phyloP scores from a whole-genome alignment of 2,888 invertebrate species.

The Teinopalpus imperialis region DNA sequence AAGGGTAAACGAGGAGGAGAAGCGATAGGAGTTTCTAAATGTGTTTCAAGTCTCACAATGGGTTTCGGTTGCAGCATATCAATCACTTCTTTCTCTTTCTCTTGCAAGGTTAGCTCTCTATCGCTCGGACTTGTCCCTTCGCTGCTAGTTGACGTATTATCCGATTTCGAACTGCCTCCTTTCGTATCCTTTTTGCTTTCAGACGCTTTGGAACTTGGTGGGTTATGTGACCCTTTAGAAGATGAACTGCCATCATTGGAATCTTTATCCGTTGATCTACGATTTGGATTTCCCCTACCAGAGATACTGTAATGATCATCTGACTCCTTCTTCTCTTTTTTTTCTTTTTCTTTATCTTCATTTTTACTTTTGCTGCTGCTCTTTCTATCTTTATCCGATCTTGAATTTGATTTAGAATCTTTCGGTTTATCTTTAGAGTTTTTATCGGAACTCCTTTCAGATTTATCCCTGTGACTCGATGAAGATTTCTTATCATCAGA shows the following conservation, averaged over 20 bases:
- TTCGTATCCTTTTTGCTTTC: conserved; percentile 66
- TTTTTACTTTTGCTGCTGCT: conserved; percentile 62
- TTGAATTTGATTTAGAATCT: conserved; percentile 61
- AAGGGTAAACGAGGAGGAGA: conserved; percentile 64
- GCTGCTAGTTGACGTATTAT: conserved; percentile 68
- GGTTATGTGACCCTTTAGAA: conserved; percentile 68
- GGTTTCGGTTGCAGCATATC: conserved; percentile 47
- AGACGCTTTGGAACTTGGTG: conserved; percentile 55
- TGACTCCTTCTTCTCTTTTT: conserved; percentile 76
- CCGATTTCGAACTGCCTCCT: conserved; percentile 65
- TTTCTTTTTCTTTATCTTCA: conserved; percentile 68
- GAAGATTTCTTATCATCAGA: conserved; percentile 63
- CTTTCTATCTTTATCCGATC: conserved; percentile 71
- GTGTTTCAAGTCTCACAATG: conserved; percentile 61
- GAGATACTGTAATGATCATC: conserved; percentile 89
- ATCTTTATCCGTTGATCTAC: conserved; percentile 90
- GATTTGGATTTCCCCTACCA: conserved; percentile 82
- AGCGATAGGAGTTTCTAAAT: conserved; percentile 58
- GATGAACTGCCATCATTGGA: conserved; percentile 87
- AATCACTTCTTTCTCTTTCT: conserved; percentile 37
- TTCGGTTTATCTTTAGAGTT: conserved; percentile 53
- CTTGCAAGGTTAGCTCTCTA: conserved; percentile 54
- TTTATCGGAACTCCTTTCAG: conserved; percentile 54
- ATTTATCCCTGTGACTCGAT: conserved; percentile 58
- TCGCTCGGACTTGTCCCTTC: conserved; percentile 78